Percentiles rank a stretch among this genome's conserved stretches.
These are phyloP conservation scores for Cosmopolites sordidus DNA, from an alignment of 2,888 invertebrate species.

Conservation along the genomic window DNA sequence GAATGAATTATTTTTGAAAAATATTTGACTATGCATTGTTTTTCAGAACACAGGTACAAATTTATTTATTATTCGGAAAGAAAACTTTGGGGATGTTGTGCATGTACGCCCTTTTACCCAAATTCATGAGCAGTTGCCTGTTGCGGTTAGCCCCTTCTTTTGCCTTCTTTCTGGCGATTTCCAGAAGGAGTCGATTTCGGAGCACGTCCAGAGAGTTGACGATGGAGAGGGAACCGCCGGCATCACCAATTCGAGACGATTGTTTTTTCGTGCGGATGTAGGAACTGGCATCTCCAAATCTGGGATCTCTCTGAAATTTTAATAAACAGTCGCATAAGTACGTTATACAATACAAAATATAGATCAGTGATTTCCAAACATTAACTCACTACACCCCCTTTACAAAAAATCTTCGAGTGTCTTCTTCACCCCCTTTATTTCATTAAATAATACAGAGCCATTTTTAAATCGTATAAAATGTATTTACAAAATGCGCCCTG, in stretches of 20 bases:
- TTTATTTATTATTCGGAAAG: neutral
- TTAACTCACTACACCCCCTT: too few relatives aligned
- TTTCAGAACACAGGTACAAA: neutral
- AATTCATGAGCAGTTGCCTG: slow-evolving; percentile 67
- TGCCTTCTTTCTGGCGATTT: slow-evolving; percentile 79
- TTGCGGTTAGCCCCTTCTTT: slow-evolving; percentile 71
- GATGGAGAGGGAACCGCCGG: slow-evolving; percentile 61
- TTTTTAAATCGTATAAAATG: too few relatives aligned
- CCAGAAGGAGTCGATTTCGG: slow-evolving; percentile 73
- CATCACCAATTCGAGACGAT: slow-evolving; percentile 31
- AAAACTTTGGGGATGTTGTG: slow-evolving; percentile 4
- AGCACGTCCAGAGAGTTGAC: slow-evolving; percentile 84
- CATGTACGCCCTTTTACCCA: slow-evolving; percentile 63
- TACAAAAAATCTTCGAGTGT: too few relatives aligned
- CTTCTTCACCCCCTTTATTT: too few relatives aligned
- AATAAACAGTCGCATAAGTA: too few relatives aligned
- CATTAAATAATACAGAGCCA: too few relatives aligned
- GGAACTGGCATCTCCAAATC: neutral
- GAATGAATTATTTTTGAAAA: too few relatives aligned
- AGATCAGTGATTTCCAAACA: too few relatives aligned
- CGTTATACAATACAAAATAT: too few relatives aligned
- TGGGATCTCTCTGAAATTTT: slow-evolving; percentile 7
- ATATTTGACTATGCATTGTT: neutral
- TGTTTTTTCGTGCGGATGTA: slow-evolving; percentile 29
- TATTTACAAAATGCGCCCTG: too few relatives aligned